A percentile compares a stretch with the other conserved stretches of the same genome.
Conservation (phyloP, 1,140 invertebrate species). For the Lordiphosa clarofinis region DNA sequence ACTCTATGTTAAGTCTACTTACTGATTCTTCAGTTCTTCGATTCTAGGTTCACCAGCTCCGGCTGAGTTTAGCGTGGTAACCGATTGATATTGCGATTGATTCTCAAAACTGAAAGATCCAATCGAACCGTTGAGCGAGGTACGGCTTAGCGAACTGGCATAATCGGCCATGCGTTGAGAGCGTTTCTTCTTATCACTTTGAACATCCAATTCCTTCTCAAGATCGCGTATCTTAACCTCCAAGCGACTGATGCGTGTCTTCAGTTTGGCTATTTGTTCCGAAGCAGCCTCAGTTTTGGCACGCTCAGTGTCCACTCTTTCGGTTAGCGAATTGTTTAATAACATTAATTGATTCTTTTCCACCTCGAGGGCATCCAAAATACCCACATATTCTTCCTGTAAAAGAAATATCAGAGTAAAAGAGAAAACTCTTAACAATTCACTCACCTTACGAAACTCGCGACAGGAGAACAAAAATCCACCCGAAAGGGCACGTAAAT, state of each 20-base stretch:
- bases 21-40: slow-evolving; percentile 65
- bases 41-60: slow-evolving; percentile 19
- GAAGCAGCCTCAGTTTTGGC: slow-evolving; percentile 40
- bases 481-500: slow-evolving; percentile 65
- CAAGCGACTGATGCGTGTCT: slow-evolving; percentile 59
- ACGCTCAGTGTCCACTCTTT: slow-evolving; percentile 81
- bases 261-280: slow-evolving; percentile 56
- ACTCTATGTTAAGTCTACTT: slow-evolving; percentile 10
- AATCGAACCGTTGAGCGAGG: slow-evolving; percentile 51
- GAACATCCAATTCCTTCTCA: slow-evolving; percentile 67
- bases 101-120: slow-evolving; percentile 70
- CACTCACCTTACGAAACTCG: slow-evolving; percentile 65
- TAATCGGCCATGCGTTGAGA: slow-evolving; percentile 70
- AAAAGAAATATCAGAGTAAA: neutral
- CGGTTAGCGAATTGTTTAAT: slow-evolving; percentile 80
- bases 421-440: neutral
- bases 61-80: slow-evolving; percentile 21
- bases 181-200: slow-evolving; percentile 69
- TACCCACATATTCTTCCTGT: slow-evolving; percentile 71
- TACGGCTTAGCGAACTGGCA: slow-evolving; percentile 48
- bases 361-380: slow-evolving; percentile 81
- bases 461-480: slow-evolving; percentile 74
- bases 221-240: slow-evolving; percentile 64
- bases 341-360: slow-evolving; percentile 82
- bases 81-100: slow-evolving; percentile 40